These are phyloP conservation scores for Euschistus heros DNA, from an alignment of 1,140 invertebrate genomes.

Conservation along the genomic window DNA sequence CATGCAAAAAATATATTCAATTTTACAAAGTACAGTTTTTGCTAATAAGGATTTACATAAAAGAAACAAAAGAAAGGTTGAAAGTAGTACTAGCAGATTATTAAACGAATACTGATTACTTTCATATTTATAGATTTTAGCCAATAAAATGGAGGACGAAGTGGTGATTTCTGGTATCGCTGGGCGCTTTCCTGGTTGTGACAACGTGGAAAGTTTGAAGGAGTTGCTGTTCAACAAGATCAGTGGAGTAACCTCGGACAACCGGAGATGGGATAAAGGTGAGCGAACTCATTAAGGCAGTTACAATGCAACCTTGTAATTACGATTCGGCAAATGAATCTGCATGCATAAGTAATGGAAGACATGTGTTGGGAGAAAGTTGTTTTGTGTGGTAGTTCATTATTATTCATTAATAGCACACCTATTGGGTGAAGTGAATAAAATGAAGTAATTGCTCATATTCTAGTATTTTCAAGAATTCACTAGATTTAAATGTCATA, in stretches of 20 bases:
- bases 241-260: constrained; percentile 49
- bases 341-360: no score
- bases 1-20: no score
- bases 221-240: constrained; percentile 44
- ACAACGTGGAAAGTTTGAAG: constrained; percentile 47
- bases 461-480: not conserved
- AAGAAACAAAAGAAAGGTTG: no score
- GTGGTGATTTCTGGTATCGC: constrained; percentile 52
- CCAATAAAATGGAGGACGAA: constrained; percentile 33
- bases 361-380: no score
- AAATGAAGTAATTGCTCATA: not conserved
- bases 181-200: constrained; percentile 48
- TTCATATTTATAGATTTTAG: no score
- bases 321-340: no score
- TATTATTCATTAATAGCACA: not conserved
- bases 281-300: not conserved
- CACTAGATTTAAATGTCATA: no score
- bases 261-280: constrained; percentile 40
- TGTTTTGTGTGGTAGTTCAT: no score
- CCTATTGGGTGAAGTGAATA: not conserved
- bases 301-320: not conserved
- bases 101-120: no score
- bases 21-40: no score
- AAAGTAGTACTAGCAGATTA: no score
- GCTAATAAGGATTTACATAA: no score